phyloP scores from a whole-genome alignment of 2,113 vertebrate species.

The Datnioides undecimradiatus region DNA sequence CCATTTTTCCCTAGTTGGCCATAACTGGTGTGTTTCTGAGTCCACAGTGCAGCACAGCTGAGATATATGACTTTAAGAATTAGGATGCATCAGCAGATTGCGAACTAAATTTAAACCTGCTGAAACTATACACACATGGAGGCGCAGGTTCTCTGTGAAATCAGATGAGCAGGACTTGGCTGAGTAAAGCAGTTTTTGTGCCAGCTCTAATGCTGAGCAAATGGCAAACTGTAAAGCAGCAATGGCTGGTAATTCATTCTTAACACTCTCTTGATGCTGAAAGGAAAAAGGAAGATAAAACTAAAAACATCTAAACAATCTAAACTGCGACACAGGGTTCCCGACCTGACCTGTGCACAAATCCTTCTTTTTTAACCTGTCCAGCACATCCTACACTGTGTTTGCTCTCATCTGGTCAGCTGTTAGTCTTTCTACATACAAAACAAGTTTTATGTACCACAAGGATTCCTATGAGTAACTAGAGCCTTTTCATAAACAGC shows the following conservation, averaged over 20 bases:
- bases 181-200: background rate
- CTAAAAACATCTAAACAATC: slow-evolving; percentile 1
- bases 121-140: background rate
- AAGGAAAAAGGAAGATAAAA: background rate
- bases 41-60: slow-evolving; percentile 13
- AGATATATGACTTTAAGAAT: slow-evolving; percentile 32
- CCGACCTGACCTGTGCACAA: background rate
- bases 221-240: slow-evolving; percentile 38
- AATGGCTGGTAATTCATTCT: slow-evolving; percentile 35
- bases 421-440: background rate
- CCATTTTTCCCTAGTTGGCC: background rate
- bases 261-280: slow-evolving; percentile 12
- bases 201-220: slow-evolving; percentile 32
- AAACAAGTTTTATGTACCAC: background rate
- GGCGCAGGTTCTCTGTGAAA: slow-evolving; percentile 21
- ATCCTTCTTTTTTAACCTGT: background rate
- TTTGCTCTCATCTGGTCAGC: background rate
- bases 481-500: background rate
- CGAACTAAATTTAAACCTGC: slow-evolving; percentile 50
- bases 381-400: background rate
- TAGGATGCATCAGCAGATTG: slow-evolving; percentile 47
- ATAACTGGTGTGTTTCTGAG: background rate
- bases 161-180: slow-evolving; percentile 37
- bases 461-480: background rate
- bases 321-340: background rate